Conservation (phyloP, 2,888 invertebrate genomes). For the Ellobium chinense region DNA sequence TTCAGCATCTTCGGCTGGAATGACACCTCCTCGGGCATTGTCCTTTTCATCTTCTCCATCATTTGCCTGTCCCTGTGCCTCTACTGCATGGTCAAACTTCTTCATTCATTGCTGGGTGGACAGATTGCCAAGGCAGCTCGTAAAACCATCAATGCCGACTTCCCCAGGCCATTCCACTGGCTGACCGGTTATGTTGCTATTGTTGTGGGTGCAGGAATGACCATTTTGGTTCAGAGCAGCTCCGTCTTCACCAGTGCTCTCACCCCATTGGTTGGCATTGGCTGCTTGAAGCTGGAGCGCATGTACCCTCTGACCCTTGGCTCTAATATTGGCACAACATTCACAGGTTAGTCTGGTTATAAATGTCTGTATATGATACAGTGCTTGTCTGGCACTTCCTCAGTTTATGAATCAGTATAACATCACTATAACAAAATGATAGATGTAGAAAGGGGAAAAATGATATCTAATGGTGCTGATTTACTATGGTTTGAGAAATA, state of each 20-base stretch:
- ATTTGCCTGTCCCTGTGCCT: conserved; percentile 66
- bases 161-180: conserved; percentile 66
- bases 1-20: conserved; percentile 60
- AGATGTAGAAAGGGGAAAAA: no score
- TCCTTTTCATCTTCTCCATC: conserved; percentile 65
- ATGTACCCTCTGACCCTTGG: conserved; percentile 75
- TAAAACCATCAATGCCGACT: conserved; percentile 71
- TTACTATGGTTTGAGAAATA: no score
- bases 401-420: no score
- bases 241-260: conserved; percentile 73
- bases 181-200: conserved; percentile 73
- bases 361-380: no score
- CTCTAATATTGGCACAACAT: conserved; percentile 74
- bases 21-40: conserved; percentile 63
- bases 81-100: conserved; percentile 70
- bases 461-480: no score
- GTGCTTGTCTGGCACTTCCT: no score
- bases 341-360: conserved; percentile 66
- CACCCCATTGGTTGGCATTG: conserved; percentile 74
- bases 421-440: no score
- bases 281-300: conserved; percentile 69
- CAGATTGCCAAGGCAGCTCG: conserved; percentile 69
- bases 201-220: conserved; percentile 69
- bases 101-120: conserved; percentile 68
- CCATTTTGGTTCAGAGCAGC: conserved; percentile 74